Evolutionary conservation across 2,888 invertebrate species (phyloP), one percentile per base, ranked within the genome.

Genomic region (Encarsia formosa): DNA sequence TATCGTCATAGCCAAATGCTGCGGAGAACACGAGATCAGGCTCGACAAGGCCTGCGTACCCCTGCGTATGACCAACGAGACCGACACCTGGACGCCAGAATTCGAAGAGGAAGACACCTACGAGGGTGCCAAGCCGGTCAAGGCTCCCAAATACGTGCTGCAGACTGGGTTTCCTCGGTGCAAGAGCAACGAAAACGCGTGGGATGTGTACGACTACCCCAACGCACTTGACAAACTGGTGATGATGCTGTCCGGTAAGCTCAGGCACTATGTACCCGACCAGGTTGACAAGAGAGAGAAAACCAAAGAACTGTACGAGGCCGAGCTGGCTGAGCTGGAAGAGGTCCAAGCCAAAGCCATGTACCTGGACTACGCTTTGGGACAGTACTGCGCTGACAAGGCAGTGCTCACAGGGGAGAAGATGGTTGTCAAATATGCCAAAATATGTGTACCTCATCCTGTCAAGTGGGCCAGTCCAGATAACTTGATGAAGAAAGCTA

Each of bases 361-460:
- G 3, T 84, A 81, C 54, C 82, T 86, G 64, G 87, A 89, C 66
- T 87, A 89, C 67, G 77, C 79, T 16, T 83, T 82, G 57, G 85
- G 86, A 35, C 84, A 86, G 72, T 91, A 91, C 69, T 91, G 91
- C 66, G 79, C 88, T 65, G 91, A 91, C 67, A 88, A 86, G 78
- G 88, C 87, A 63, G 65, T 70, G 55, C 59, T 69, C 1, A 66
- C 56, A 5, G 62, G 77, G 54, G 77, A 81, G 50, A 78, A 79
- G 41, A 68, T 78, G 38, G 78, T 81, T 18, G 83, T 82, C 3
- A 78, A 82, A 57, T 88, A 84, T 71, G 89, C 89, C 4, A 77
- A 82, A 63, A 84, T 90, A 2, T 90, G 90, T 69, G 78, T 84
- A 42, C 86, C 88, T 16, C 82, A 85, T 65, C 79, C 81, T 57